Percentiles rank a stretch among this genome's conserved stretches.
phyloP scores from a whole-genome alignment of 2,113 vertebrate genomes.

The Aspiorhynchus laticeps region DNA sequence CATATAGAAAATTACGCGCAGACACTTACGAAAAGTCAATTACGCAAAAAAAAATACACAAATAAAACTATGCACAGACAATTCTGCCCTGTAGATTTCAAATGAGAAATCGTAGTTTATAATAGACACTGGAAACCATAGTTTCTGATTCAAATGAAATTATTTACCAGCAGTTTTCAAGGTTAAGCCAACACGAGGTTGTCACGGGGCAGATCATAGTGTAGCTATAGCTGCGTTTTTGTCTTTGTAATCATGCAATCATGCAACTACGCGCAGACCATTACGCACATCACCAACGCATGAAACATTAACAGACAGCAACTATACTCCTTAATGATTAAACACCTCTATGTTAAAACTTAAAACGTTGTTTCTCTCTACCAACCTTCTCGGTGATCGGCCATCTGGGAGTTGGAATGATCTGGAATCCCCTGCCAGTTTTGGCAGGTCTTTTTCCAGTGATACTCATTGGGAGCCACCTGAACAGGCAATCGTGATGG shows the following conservation, averaged over 20 bases:
- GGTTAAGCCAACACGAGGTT: neutral
- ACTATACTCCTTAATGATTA: neutral
- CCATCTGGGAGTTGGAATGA: slow-evolving; percentile 83
- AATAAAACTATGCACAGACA: neutral
- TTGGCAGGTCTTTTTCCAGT: slow-evolving; percentile 82
- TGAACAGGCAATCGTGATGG: slow-evolving; percentile 63
- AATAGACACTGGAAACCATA: neutral
- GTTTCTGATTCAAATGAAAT: neutral
- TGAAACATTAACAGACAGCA: neutral
- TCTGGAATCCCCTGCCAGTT: slow-evolving; percentile 84
- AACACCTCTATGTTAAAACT: neutral
- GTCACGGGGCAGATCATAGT: neutral
- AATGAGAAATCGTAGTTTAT: too few species aligned
- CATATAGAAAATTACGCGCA: neutral
- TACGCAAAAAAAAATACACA: neutral
- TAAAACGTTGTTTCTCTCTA: neutral
- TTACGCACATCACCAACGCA: neutral
- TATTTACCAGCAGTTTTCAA: neutral
- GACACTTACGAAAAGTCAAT: neutral
- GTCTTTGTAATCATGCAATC: neutral
- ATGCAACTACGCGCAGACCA: neutral
- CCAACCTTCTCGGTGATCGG: slow-evolving; percentile 85
- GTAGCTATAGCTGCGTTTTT: neutral
- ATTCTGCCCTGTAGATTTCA: neutral
- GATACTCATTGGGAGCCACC: slow-evolving; percentile 79